Percentiles rank a stretch among this genome's conserved stretches.
Conservation (phyloP, 2,113 vertebrate species). For the Misgurnus anguillicaudatus region DNA sequence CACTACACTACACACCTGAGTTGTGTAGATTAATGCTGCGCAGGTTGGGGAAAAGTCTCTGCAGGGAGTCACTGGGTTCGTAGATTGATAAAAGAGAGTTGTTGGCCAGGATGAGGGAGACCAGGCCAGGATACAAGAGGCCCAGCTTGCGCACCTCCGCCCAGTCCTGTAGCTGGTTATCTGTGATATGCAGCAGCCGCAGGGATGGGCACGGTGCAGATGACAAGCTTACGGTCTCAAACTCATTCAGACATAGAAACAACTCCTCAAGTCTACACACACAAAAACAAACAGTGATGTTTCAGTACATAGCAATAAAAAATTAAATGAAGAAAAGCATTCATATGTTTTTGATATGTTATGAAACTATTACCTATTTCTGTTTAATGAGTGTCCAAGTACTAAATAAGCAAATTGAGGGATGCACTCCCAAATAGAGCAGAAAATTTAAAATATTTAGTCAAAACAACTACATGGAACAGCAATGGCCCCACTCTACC, state of each 20-base stretch:
- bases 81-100: constrained; percentile 85
- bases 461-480: too few species aligned
- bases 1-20: constrained; percentile 77
- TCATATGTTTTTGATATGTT: too few species aligned
- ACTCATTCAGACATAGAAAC: constrained; percentile 97
- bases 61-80: constrained; percentile 82
- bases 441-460: too few species aligned
- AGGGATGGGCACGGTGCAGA: constrained; percentile 85
- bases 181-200: constrained; percentile 94
- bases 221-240: constrained; percentile 84
- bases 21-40: constrained; percentile 95
- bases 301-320: background rate
- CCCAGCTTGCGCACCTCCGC: constrained; percentile 91
- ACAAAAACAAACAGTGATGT: constrained; percentile 26
- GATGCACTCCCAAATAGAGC: too few species aligned
- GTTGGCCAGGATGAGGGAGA: constrained; percentile 89
- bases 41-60: constrained; percentile 87
- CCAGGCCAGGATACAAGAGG: constrained; percentile 88
- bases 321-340: too few species aligned
- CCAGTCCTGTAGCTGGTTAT: constrained; percentile 95
- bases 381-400: background rate
- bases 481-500: too few species aligned
- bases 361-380: too few species aligned
- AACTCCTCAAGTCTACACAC: constrained; percentile 91
- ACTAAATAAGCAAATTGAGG: too few species aligned